Evolutionary conservation across 35 echinoderm and acorn worm genomes (phyloP).

Genomic region (Hemicentrotus pulcherrimus): DNA sequence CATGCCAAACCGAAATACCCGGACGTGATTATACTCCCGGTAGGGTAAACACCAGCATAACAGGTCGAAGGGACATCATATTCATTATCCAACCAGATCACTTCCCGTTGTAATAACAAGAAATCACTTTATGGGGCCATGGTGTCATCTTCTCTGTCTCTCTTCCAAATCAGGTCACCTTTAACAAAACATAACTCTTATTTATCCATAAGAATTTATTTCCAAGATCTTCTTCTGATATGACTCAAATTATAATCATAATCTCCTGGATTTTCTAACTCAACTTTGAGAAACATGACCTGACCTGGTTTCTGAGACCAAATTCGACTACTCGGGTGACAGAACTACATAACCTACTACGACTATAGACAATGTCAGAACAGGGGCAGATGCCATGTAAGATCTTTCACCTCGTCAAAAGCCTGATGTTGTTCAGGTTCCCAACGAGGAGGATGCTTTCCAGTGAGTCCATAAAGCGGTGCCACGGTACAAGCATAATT

Average conservation of each 20-base stretch:
- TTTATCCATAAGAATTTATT: constrained; percentile 54
- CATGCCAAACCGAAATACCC: constrained; percentile 66
- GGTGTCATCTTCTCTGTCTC: not conserved
- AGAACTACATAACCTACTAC: no score
- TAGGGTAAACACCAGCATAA: constrained; percentile 50
- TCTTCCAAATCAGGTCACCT: constrained; percentile 27
- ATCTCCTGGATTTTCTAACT: not conserved
- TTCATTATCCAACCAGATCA: constrained; percentile 48
- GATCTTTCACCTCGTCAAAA: no score
- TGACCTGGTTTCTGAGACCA: not conserved
- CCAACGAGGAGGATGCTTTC: no score
- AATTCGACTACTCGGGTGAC: no score
- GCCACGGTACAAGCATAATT: no score
- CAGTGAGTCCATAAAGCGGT: no score
- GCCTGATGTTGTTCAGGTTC: no score
- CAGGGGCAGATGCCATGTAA: no score
- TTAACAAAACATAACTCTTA: constrained; percentile 48
- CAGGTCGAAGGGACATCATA: constrained; percentile 53
- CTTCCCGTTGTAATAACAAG: not conserved
- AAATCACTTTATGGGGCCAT: not conserved
- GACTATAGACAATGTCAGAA: no score
- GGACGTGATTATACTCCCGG: not conserved
- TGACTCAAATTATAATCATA: not conserved
- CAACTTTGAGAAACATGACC: not conserved
- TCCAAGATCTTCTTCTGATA: not conserved